These are phyloP conservation scores for Cryptotermes secundus DNA, from an alignment of 1,140 invertebrate species.

Conservation along the genomic window DNA sequence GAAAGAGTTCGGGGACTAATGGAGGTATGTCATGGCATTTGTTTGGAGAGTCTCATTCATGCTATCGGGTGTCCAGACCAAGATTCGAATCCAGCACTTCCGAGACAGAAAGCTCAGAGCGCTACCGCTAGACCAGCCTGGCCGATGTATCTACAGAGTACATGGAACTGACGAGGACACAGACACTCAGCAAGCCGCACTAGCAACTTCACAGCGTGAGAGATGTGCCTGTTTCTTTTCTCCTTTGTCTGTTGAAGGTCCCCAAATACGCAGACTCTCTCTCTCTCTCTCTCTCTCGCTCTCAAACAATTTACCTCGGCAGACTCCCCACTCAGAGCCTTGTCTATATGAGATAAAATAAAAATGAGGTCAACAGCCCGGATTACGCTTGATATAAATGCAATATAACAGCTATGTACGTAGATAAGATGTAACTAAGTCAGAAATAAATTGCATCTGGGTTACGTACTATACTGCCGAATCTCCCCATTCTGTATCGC, in stretches of 20 bases:
- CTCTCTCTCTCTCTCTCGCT: no score
- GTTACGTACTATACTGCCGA: no score
- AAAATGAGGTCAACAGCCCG: conserved; percentile 1
- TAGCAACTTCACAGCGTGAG: background rate
- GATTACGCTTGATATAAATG: background rate
- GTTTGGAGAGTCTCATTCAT: no score
- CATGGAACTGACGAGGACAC: no score
- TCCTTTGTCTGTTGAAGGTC: background rate
- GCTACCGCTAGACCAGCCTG: no score
- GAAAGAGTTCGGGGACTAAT: no score
- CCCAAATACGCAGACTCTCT: background rate
- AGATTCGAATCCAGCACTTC: no score
- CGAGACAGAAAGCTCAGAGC: no score
- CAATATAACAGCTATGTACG: background rate
- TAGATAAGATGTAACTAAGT: background rate
- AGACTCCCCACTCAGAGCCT: background rate
- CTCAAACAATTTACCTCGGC: background rate
- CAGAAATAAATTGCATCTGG: background rate
- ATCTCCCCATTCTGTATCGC: background rate
- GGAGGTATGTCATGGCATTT: no score
- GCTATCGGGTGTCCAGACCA: no score
- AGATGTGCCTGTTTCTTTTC: background rate
- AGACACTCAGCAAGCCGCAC: background rate
- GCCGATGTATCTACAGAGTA: no score
- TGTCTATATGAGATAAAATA: background rate